These are phyloP conservation scores for Callopanchax toddi DNA, from an alignment of 2,113 vertebrate species.

Conservation along the genomic window DNA sequence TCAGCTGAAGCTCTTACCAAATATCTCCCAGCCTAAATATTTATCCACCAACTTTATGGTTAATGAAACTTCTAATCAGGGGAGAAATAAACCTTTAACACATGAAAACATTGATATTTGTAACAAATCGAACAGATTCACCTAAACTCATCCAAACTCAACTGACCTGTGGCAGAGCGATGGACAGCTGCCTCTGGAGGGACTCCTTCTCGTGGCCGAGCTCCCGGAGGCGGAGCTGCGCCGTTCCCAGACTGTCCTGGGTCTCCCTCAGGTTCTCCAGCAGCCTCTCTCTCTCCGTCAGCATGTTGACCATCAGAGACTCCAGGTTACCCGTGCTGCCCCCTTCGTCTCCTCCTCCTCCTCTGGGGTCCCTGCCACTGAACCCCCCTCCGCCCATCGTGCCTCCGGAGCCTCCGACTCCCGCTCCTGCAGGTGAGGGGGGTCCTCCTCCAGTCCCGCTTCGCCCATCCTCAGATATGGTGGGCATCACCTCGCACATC, in stretches of 20 bases:
- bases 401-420: constrained; percentile 65
- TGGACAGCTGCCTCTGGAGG: constrained; percentile 90
- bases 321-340: constrained; percentile 92
- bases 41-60: too few species aligned
- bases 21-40: too few species aligned
- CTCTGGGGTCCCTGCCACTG: constrained; percentile 62
- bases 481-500: constrained; percentile 98
- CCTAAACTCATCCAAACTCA: not conserved
- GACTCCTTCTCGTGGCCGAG: constrained; percentile 94
- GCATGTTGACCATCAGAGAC: constrained; percentile 97
- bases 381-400: constrained; percentile 73
- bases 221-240: constrained; percentile 89
- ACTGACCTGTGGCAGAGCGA: constrained; percentile 88
- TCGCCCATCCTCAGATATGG: constrained; percentile 93
- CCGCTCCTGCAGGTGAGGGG: constrained; percentile 73
- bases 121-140: too few species aligned
- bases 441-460: constrained; percentile 83
- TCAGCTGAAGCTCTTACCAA: too few species aligned
- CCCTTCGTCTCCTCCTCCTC: constrained; percentile 84
- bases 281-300: constrained; percentile 91
- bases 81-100: too few species aligned
- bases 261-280: constrained; percentile 94
- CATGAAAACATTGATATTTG: too few species aligned
- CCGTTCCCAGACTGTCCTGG: constrained; percentile 90
- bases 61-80: too few species aligned